Conservation (phyloP, 2,797 vertebrate genomes). For the Falco naumanni region DNA sequence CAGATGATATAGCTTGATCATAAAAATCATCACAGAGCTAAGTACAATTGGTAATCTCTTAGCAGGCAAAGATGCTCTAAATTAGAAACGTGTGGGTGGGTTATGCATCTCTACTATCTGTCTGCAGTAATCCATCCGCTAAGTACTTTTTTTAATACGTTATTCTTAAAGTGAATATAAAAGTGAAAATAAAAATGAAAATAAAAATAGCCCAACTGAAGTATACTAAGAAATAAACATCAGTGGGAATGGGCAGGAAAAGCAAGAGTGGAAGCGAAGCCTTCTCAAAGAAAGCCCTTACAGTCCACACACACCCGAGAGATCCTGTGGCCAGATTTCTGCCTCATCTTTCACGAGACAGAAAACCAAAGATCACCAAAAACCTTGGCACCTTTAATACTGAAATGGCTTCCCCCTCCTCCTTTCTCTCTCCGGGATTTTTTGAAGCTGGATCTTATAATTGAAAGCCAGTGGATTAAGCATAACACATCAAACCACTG, state of each 20-base stretch:
- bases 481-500: slow-evolving; percentile 65
- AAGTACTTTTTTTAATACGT: not conserved
- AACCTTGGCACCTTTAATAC: not conserved
- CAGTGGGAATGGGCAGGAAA: not conserved
- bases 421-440: not conserved
- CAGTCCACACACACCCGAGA: not conserved
- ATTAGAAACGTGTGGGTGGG: not conserved
- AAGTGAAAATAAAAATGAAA: not conserved
- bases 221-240: not conserved
- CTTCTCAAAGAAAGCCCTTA: not conserved
- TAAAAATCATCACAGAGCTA: slow-evolving; percentile 26
- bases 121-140: not conserved
- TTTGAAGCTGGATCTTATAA: slow-evolving; percentile 44
- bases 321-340: not conserved
- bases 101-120: not conserved
- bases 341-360: not conserved
- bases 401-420: not conserved
- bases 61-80: slow-evolving; percentile 13
- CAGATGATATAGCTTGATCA: slow-evolving; percentile 45
- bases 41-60: slow-evolving; percentile 34
- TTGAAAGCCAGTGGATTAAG: slow-evolving; percentile 66
- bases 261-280: not conserved
- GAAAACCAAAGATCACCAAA: not conserved
- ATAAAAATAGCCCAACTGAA: not conserved
- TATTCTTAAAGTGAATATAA: not conserved